Evolutionary conservation across 2,797 vertebrate species (phyloP).

Genomic region (Parauchenoglanis punctatus): DNA sequence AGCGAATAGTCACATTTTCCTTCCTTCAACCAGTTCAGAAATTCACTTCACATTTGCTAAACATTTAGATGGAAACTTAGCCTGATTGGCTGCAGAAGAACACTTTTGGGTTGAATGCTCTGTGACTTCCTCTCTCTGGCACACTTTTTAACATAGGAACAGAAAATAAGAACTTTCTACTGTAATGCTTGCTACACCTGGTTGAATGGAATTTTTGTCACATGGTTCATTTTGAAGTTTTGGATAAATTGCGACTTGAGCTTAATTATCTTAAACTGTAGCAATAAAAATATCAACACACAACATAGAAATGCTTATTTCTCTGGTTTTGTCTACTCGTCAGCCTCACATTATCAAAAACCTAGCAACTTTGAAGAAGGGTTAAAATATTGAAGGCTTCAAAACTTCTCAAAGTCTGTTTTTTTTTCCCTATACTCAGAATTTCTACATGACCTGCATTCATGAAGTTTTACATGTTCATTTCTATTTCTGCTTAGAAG

Average conservation of each 20-base stretch:
- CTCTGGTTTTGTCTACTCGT: background rate
- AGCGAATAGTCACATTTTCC: constrained; percentile 13
- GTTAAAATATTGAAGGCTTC: background rate
- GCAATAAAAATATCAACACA: background rate
- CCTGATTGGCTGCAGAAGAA: background rate
- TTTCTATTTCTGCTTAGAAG: background rate
- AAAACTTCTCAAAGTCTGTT: background rate
- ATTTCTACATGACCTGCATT: background rate
- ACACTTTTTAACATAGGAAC: background rate
- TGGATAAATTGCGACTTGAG: background rate
- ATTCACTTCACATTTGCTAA: constrained; percentile 15
- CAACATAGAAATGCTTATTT: background rate
- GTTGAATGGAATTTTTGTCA: background rate
- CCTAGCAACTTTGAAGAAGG: background rate
- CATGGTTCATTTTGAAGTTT: background rate
- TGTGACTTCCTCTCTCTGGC: constrained; percentile 11
- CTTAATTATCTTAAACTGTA: background rate
- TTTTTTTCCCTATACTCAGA: background rate
- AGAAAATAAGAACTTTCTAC: background rate
- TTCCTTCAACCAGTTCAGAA: background rate
- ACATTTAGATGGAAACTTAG: constrained; percentile 13
- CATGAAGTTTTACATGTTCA: background rate
- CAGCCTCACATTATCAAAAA: background rate
- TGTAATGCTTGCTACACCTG: background rate
- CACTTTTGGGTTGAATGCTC: background rate